phyloP scores from a whole-genome alignment of 2,797 vertebrate genomes.

The Calcarius lapponicus region DNA sequence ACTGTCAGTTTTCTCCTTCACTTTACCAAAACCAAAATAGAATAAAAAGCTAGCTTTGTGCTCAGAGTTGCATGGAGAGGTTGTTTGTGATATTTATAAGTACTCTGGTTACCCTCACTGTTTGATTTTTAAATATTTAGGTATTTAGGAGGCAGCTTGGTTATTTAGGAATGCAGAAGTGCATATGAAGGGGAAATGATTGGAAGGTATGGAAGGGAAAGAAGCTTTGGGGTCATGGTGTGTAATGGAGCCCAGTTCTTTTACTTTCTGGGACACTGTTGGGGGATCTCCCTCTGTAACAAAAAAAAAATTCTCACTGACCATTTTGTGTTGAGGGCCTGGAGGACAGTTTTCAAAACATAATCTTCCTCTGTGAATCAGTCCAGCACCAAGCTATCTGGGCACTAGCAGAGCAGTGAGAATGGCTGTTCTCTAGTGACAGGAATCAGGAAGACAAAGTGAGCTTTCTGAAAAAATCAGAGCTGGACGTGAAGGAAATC shows the following conservation, averaged over 20 bases:
- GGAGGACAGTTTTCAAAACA: neutral
- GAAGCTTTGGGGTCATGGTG: neutral
- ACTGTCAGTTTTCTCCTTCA: neutral
- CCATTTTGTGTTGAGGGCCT: neutral
- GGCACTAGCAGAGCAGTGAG: neutral
- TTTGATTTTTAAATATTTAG: constrained; percentile 27
- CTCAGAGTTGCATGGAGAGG: neutral
- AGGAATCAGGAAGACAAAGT: neutral
- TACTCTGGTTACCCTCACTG: neutral
- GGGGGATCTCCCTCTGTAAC: neutral
- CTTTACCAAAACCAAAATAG: constrained; percentile 7
- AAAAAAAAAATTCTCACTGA: neutral
- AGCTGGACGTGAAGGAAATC: neutral
- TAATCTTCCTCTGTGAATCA: neutral
- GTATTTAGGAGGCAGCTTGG: neutral
- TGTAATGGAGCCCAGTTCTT: neutral
- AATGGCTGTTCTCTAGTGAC: neutral
- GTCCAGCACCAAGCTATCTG: neutral
- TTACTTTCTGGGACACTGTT: neutral
- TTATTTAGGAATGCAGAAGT: constrained; percentile 1
- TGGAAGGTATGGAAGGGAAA: neutral
- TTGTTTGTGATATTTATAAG: constrained; percentile 44
- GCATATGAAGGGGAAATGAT: neutral
- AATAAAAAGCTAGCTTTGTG: constrained; percentile 24
- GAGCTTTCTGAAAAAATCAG: neutral